Evolutionary conservation across 1,140 invertebrate genomes (phyloP).

Genomic region (Amyelois transitella): DNA sequence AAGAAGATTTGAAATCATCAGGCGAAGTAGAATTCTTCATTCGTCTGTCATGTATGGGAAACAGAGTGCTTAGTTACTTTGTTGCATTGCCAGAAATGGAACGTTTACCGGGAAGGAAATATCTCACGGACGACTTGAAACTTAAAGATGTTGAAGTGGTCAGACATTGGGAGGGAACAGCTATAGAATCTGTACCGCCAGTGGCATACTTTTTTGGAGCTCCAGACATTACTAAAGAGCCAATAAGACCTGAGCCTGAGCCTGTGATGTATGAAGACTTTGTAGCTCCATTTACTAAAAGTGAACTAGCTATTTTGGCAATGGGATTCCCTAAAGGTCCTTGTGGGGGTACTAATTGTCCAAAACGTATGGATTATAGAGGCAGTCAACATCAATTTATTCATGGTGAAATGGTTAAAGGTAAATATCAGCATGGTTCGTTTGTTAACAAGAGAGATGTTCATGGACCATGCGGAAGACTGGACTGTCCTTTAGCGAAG

Average conservation of each 20-base stretch:
- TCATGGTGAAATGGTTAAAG: constrained; percentile 47
- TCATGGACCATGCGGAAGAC: constrained; percentile 58
- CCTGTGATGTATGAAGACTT: constrained; percentile 50
- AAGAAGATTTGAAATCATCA: constrained; percentile 61
- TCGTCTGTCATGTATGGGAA: constrained; percentile 57
- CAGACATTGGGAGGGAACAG: constrained; percentile 60
- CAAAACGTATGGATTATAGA: constrained; percentile 60
- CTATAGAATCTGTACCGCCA: constrained; percentile 53
- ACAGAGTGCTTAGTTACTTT: constrained; percentile 54
- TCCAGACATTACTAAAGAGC: constrained; percentile 54
- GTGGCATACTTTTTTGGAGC: constrained; percentile 60
- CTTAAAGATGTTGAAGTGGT: constrained; percentile 64
- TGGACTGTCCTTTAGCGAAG: constrained; percentile 65
- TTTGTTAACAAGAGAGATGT: constrained; percentile 65
- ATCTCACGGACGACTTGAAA: constrained; percentile 58
- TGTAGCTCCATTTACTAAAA: constrained; percentile 50
- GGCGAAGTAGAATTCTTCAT: constrained; percentile 62
- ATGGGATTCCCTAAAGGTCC: constrained; percentile 70
- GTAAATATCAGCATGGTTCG: constrained; percentile 56
- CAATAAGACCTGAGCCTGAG: constrained; percentile 46
- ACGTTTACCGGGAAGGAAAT: constrained; percentile 57
- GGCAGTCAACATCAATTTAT: constrained; percentile 64
- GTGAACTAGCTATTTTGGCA: constrained; percentile 55
- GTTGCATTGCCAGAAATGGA: constrained; percentile 65
- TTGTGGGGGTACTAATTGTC: constrained; percentile 64